Conservation (phyloP, 2,113 vertebrate genomes). For the Anguilla rostrata region DNA sequence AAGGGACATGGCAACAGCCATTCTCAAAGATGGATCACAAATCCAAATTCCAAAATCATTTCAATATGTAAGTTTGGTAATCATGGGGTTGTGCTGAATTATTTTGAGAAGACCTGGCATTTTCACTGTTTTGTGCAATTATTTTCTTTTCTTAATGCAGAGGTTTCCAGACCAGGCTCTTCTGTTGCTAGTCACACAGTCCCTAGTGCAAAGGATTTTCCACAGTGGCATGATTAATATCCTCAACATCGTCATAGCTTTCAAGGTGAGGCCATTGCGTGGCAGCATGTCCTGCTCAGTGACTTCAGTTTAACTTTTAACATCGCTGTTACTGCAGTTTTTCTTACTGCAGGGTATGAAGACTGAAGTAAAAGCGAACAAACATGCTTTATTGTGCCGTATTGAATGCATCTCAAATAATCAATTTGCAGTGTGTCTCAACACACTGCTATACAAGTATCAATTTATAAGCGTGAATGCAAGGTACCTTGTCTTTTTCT, state of each 20-base stretch:
- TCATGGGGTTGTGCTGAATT: background rate
- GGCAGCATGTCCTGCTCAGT: background rate
- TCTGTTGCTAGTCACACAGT: constrained; percentile 30
- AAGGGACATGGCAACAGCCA: background rate
- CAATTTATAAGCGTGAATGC: background rate
- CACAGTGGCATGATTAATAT: background rate
- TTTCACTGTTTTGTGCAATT: background rate
- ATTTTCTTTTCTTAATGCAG: background rate
- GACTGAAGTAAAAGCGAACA: too few relatives aligned
- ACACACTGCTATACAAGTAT: background rate
- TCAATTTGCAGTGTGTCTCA: too few relatives aligned
- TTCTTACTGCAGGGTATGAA: too few relatives aligned
- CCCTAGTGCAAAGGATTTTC: constrained; percentile 11
- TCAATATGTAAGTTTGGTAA: constrained; percentile 20
- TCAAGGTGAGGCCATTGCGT: constrained; percentile 14
- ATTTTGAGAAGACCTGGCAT: background rate
- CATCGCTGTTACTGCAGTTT: background rate
- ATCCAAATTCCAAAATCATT: constrained; percentile 26
- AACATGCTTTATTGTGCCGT: background rate
- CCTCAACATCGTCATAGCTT: constrained; percentile 22
- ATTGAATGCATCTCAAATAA: background rate
- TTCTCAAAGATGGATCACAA: constrained; percentile 5
- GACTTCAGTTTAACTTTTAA: background rate
- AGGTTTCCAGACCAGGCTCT: constrained; percentile 22
- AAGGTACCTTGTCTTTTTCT: background rate